Evolutionary conservation across 1,140 invertebrate genomes (phyloP), one percentile per base, ranked within the genome.

Genomic region (Ips typographus): DNA sequence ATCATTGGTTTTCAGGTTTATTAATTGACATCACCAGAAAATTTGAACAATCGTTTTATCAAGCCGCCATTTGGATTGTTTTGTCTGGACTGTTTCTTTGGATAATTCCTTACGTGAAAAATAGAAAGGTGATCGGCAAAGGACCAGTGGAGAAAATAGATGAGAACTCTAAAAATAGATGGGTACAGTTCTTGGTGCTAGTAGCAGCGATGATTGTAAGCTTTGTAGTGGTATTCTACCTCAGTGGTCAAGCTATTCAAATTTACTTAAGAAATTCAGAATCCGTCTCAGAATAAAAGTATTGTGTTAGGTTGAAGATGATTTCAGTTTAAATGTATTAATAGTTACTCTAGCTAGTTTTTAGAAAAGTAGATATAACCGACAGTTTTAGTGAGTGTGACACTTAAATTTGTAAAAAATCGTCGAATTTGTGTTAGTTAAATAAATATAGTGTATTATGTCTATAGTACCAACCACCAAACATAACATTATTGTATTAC

Each of bases 61-160:
- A 90, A 72, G 89, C 90, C 60, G 91, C 91, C 5, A 79, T 88
- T 22, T 91, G 89, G 84, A 89, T 93, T 7, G 82, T 92, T n/a
- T 73, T 94, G 1, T 90, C 91, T 52, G 93, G 93, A 4, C 58
- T 91, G 0, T 83, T 94, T 37, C 84, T 94, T 38, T 86, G 85
- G 1, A 77, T 89, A 2, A 87, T 90, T 73, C 87, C 88, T 0
- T 86, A 83, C 70, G 88, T 88, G 0, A 87, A 84, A 74, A 90
- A 89, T 76, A 84, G 85, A 70, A 84, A 85, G 47, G 87, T 90
- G 3, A 84, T 84, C 75, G 88, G 88, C 49, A 83, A 81, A 44
- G 87, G 87, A 8, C 85, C 85, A 0, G 77, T 89, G 1, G 87
- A 87, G 62, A 88, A 86, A 64, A 63, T 52, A 44, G 44, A 60